Base-by-base conservation (phyloP, 2,888 invertebrate genomes). In the Acleris holmiana region DNA sequence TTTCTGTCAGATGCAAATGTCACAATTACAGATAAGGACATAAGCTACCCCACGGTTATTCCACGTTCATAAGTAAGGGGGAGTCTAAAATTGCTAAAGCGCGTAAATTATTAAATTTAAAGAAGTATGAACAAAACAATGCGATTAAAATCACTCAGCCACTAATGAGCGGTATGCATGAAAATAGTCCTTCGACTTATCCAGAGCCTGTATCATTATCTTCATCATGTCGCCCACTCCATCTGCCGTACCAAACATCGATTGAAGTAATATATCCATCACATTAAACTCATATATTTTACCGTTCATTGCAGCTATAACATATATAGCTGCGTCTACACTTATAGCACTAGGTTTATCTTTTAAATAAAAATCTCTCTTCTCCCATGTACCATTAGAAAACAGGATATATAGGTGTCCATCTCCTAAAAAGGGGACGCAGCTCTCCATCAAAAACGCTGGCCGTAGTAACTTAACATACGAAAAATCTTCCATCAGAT, bases 271-370 rank as follows among this genome's bases (percentile, higher is more conserved):
- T 0, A 83, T 75, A 21, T 88, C 88, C 83, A 88, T 84, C 0
- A 89, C 80, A 73, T 89, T 87, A 67, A 84, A 86, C 55, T 89
- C 89, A 61, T 85, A 89, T 61, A 89, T 84, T 60, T 83, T 87
- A 0, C 89, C 88, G 68, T 89, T 71, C 3, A 84, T 48, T 1
- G 89, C 87, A 1, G 82, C 82, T 1, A 87, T 83, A 10, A 89
- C 60, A 54, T 89, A 88, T 17, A 89, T 76, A 2, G 83, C 80
- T 2, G 88, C 81, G 58, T 89, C 88, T 0, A 88, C 77, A 61
- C 88, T 89, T 23, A 78, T 80, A 1, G 89, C 89, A 2, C 80
- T 73, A 0, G 86, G 83, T 18, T 25, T 76, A n/a, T 85, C 84
- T 19, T 68, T 69, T 17, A 88, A 60, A 6, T 66, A 21, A 44